A percentile compares a stretch with the other conserved stretches of the same genome.
Evolutionary conservation across 2,113 vertebrate species (phyloP).

Genomic region (Oenanthe oenanthe): DNA sequence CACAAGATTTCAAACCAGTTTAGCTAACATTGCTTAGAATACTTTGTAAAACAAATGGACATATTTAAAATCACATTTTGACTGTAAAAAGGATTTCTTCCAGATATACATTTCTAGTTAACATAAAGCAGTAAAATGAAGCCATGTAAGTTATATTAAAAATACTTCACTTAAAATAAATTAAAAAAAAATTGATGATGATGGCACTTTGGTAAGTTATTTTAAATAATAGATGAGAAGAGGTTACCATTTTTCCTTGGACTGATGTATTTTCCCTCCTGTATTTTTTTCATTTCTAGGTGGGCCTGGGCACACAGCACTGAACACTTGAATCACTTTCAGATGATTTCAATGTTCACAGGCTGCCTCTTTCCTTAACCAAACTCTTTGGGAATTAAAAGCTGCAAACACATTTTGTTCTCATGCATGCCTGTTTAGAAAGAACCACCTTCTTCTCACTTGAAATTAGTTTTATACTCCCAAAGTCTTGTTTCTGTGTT

Average conservation of each 20-base stretch:
- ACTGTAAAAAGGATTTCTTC: not conserved
- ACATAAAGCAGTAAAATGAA: not conserved
- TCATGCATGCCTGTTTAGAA: not conserved
- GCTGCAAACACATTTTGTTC: not conserved
- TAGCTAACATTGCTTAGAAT: not conserved
- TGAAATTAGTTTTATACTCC: conserved; percentile 3
- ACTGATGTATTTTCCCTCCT: not conserved
- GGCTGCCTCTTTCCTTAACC: not conserved
- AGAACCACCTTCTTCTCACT: not conserved
- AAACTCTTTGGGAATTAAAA: not conserved
- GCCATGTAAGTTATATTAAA: no score
- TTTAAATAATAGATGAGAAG: not conserved
- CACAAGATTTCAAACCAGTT: not conserved
- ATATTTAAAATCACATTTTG: not conserved
- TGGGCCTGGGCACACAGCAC: not conserved
- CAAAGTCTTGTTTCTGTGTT: not conserved
- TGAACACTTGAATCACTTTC: not conserved
- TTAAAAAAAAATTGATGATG: not conserved
- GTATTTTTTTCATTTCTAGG: not conserved
- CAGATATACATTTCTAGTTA: not conserved
- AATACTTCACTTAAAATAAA: no score
- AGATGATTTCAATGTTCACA: not conserved
- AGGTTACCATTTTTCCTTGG: not conserved
- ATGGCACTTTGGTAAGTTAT: not conserved
- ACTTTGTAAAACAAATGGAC: not conserved